A percentile compares a stretch with the other conserved stretches of the same genome.
These are phyloP conservation scores for Agrotis clavis DNA, from an alignment of 2,888 invertebrate genomes.

Conservation along the genomic window DNA sequence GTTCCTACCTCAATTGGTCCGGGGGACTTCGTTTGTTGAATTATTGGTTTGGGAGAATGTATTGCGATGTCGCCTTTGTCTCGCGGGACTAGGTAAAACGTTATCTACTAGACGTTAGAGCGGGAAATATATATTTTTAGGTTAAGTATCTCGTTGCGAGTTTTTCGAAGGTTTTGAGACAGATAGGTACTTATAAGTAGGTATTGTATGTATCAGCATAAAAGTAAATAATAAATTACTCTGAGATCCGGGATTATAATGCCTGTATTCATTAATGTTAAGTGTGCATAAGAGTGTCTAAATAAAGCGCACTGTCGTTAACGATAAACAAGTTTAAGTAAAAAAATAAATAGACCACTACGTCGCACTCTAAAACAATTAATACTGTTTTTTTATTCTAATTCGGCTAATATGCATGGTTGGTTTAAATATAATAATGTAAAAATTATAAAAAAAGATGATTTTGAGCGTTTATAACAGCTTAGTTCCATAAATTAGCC, in stretches of 20 bases:
- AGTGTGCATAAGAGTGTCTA: not conserved
- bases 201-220: not conserved
- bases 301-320: not conserved
- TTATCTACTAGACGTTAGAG: not conserved
- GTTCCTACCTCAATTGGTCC: conserved; percentile 47
- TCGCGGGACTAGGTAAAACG: not conserved
- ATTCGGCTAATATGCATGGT: too few species aligned
- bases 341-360: too few species aligned
- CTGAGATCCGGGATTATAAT: not conserved
- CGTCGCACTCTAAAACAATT: too few species aligned
- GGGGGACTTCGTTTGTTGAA: conserved; percentile 35
- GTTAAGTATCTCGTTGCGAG: not conserved
- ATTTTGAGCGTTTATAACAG: too few species aligned
- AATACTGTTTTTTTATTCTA: too few species aligned
- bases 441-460: too few species aligned
- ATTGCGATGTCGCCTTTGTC: conserved; percentile 39
- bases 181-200: not conserved
- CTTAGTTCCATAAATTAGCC: too few species aligned
- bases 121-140: not conserved
- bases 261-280: not conserved
- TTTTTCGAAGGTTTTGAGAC: not conserved
- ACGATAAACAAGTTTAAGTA: too few species aligned
- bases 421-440: too few species aligned
- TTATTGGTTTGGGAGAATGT: conserved; percentile 49
- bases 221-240: not conserved